Base-by-base conservation (phyloP, 2,113 vertebrate species). In the Bettongia penicillata region DNA sequence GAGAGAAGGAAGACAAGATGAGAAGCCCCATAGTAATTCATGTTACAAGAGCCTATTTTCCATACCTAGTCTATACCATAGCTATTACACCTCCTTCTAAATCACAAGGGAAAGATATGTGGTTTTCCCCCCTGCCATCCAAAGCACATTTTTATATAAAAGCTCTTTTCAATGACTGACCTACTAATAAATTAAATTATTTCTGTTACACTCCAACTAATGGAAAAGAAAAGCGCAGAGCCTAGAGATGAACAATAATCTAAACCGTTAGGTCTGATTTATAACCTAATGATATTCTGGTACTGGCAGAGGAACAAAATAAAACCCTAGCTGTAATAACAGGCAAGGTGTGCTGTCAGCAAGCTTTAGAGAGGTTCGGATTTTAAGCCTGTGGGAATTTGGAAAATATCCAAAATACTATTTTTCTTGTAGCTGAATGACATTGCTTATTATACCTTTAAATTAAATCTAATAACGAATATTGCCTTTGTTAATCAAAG, bases 161-260 rank as follows among this genome's bases (percentile, higher is more conserved):
- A 96, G 93, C 55, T 92, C 90, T 95, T 95, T 94, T 94, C 68
- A 91, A 97, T 97, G 93, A 98, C 0, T 57, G 93, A 97, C 97
- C 91, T 94, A 97, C 94, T 97, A 92, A 97, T 98, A 98, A 98
- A 98, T 98, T 98, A 97, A 98, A 97, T 98, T 97, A 96, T 96
- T 97, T 97, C 94, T 98, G 96, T 95, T 97, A 96, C 91, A 93
- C 93, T 97, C 92, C 95, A 96, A 90, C 91, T 95, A 97, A 95
- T 68, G 95, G 95, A 98, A 94, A 97, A 97, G 92, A 94, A 97
- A 97, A 97, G 95, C 51, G 7, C 94, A 57, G 92, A 94, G 96
- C 94, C 96, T 96, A n/a, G 93, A 25, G 91, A 97, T n/a, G 95
- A 97, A 96, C 96, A 95, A 94, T 95, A 96, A 96, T 96, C 53